Evolutionary conservation across 2,113 vertebrate species (phyloP).

Genomic region (Perca flavescens): DNA sequence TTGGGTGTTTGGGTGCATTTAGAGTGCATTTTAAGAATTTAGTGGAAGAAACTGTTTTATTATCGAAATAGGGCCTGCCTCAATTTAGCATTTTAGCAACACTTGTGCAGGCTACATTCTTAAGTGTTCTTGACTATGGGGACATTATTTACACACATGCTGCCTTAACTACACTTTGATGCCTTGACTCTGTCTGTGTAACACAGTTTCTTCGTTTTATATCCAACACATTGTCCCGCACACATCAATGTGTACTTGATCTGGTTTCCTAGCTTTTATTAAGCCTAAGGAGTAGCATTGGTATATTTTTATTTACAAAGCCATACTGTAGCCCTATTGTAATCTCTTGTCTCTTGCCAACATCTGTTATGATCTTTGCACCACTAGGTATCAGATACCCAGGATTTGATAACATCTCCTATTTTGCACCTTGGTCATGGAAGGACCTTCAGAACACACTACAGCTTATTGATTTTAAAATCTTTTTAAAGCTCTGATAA

Average conservation of each 20-base stretch:
- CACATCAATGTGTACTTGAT: not conserved
- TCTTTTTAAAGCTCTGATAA: not conserved
- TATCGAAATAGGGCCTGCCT: too few relatives aligned
- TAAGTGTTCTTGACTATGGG: too few relatives aligned
- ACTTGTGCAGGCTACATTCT: too few relatives aligned
- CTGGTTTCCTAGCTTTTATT: not conserved
- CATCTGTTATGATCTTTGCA: not conserved
- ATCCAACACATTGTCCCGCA: too few relatives aligned
- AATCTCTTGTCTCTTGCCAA: not conserved
- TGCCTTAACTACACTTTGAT: too few relatives aligned
- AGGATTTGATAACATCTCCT: not conserved
- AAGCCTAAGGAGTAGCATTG: not conserved
- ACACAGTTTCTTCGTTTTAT: too few relatives aligned
- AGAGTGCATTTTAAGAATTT: too few relatives aligned
- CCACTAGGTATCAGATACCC: not conserved
- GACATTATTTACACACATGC: too few relatives aligned
- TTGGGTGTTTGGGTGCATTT: too few relatives aligned
- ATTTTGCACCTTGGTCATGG: not conserved
- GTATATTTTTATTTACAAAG: not conserved
- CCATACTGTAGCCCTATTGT: not conserved
- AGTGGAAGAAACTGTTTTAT: too few relatives aligned
- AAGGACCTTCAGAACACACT: not conserved
- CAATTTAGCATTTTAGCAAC: too few relatives aligned
- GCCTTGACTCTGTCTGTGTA: too few relatives aligned
- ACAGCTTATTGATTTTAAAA: not conserved